Evolutionary conservation across 2,113 vertebrate genomes (phyloP).

Genomic region (Falco punctatus): DNA sequence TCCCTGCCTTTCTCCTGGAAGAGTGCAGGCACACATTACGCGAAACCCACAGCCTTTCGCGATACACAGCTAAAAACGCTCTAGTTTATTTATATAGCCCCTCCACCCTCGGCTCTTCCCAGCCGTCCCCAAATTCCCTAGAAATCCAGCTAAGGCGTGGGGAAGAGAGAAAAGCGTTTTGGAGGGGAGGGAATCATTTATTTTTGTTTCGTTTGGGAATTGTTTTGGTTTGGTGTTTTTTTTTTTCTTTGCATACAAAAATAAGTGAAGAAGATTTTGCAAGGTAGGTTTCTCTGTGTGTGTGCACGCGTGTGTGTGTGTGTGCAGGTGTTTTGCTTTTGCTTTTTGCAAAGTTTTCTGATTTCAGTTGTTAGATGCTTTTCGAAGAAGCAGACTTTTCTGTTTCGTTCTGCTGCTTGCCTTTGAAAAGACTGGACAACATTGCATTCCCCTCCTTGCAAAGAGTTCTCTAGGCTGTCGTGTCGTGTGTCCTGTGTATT

Average conservation of each 20-base stretch:
- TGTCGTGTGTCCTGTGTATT: slow-evolving; percentile 58
- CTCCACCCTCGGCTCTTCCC: slow-evolving; percentile 72
- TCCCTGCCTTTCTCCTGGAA: slow-evolving; percentile 69
- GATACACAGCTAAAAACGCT: slow-evolving; percentile 73
- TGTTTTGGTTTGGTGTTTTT: slow-evolving; percentile 30
- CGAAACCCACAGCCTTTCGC: slow-evolving; percentile 79
- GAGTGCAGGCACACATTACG: slow-evolving; percentile 81
- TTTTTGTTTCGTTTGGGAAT: slow-evolving; percentile 41
- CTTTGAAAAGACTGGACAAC: slow-evolving; percentile 58
- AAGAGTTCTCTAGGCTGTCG: slow-evolving; percentile 67
- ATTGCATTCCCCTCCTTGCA: slow-evolving; percentile 29
- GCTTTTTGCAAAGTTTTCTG: slow-evolving; percentile 77
- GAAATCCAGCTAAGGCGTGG: slow-evolving; percentile 74
- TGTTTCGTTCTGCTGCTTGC: slow-evolving; percentile 65
- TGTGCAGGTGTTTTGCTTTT: slow-evolving; percentile 61
- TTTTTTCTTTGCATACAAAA: slow-evolving; percentile 64
- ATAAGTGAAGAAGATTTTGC: slow-evolving; percentile 80
- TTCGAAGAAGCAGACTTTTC: slow-evolving; percentile 60
- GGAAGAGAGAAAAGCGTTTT: slow-evolving; percentile 62
- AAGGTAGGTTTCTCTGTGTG: slow-evolving; percentile 78
- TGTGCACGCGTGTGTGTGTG: background rate
- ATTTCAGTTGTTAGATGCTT: slow-evolving; percentile 73
- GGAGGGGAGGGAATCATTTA: background rate
- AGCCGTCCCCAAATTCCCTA: slow-evolving; percentile 79
- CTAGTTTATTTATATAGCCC: slow-evolving; percentile 75